Conservation (phyloP, 2,888 invertebrate genomes). For the Drosophila pseudotalamancana region DNA sequence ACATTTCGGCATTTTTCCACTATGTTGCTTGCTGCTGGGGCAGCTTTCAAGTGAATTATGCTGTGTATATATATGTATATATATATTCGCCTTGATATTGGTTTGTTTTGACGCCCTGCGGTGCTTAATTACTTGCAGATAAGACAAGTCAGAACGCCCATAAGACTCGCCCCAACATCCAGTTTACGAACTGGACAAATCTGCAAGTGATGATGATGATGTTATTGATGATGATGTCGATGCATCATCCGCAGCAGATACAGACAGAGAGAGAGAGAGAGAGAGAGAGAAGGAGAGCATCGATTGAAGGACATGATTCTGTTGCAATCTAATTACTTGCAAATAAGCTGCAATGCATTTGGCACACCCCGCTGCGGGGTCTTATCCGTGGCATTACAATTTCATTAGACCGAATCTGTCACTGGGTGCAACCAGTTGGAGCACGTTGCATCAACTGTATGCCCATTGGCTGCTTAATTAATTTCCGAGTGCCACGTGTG, state of each 20-base stretch:
- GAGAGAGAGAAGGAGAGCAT: neutral
- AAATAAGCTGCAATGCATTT: conserved; percentile 56
- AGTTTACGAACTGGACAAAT: conserved; percentile 39
- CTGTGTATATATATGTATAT: neutral
- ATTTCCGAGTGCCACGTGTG: conserved; percentile 77
- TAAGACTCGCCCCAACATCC: conserved; percentile 33
- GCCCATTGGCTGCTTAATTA: conserved; percentile 69
- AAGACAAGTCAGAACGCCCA: conserved; percentile 41
- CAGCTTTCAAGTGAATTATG: conserved; percentile 45
- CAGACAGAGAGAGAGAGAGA: neutral
- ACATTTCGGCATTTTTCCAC: conserved; percentile 79
- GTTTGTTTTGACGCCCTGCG: conserved; percentile 44
- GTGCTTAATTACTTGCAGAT: conserved; percentile 60
- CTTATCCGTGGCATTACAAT: conserved; percentile 58
- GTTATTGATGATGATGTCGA: conserved; percentile 31
- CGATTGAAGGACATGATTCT: conserved; percentile 30
- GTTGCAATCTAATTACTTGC: conserved; percentile 68
- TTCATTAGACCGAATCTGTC: conserved; percentile 66
- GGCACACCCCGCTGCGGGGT: neutral
- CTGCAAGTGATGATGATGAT: conserved; percentile 47
- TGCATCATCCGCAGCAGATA: conserved; percentile 17
- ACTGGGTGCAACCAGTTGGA: conserved; percentile 16
- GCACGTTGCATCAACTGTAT: conserved; percentile 8
- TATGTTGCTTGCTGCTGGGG: conserved; percentile 52
- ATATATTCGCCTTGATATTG: conserved; percentile 22